Evolutionary conservation across 1,140 invertebrate species (phyloP), one percentile per base, ranked within the genome.

Genomic region (Leptonema lineaticorne): DNA sequence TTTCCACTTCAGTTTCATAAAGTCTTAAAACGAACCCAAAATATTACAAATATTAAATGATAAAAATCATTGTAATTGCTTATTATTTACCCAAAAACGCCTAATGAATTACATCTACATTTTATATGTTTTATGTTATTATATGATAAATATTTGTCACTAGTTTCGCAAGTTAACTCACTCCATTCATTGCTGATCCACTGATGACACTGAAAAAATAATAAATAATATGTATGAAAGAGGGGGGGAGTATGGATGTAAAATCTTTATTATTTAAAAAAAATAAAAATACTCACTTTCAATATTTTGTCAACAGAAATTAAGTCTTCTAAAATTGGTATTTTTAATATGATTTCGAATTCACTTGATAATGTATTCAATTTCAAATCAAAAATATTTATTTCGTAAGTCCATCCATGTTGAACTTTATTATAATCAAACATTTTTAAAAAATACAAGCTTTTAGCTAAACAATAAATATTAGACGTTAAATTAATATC

Each of bases 71-170:
- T 58, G 2, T 22, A 58, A 27, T n/a, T 11, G 9, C 27, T 53
- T 16, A n/a, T 22, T 53, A 29, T 0, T 30, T 65, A 72, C 70
- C 67, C 69, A 37, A 68, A 60, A 60, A 68, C 68, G 46, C 70
- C 70, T 20, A 72, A 53, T 28, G 56, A 29, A 66, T 68, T 58
- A 28, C 70, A 72, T 37, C 63, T 72, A 26, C 70, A 72, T 16
- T 69, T 14, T 24, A 64, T 53, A 57, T 69, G 69, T n/a, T 24
- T 26, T 9, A 48, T 68, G 16, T 48, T 59, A 33, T 68, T 60
- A 37, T 27, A 30, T 2, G 48, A 33, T 29, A 46, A 46, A 46
- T 53, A 60, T 56, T 63, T 72, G 7, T 60, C 57, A 45, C 69
- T 69, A n/a, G 62, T 62, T 30, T 68, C 62, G 37, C 70, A 72